A percentile compares a stretch with the other conserved stretches of the same genome.
Evolutionary conservation across 1,140 invertebrate genomes (phyloP).

Genomic region (Drepana arcuata): DNA sequence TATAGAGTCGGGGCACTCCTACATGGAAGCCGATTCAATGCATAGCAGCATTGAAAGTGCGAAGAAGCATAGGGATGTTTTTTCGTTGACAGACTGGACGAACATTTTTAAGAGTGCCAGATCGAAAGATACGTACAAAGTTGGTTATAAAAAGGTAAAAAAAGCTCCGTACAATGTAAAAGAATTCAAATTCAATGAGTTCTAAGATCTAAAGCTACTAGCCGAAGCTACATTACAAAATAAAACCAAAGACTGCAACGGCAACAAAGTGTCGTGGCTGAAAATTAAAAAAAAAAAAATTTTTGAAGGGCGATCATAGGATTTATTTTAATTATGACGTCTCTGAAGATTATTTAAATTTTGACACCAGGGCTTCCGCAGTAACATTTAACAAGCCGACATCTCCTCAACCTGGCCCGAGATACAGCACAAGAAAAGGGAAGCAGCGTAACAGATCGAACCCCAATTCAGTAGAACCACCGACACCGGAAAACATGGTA

Average conservation of each 20-base stretch:
- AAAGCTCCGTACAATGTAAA: too few relatives aligned
- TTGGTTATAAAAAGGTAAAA: too few relatives aligned
- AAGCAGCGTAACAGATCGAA: too few relatives aligned
- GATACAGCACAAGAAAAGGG: background rate
- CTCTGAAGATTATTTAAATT: background rate
- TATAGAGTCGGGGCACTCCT: slow-evolving; percentile 12
- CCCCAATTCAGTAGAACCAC: too few relatives aligned
- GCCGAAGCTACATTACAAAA: background rate
- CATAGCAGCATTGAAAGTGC: slow-evolving; percentile 8
- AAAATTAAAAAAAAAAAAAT: slow-evolving; percentile 1
- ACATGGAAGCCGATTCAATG: slow-evolving; percentile 10
- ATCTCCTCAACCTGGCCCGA: background rate
- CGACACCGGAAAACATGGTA: too few relatives aligned
- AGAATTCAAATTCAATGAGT: too few relatives aligned
- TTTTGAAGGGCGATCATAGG: background rate
- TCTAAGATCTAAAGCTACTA: slow-evolving; percentile 7
- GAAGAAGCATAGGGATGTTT: slow-evolving; percentile 8
- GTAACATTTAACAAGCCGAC: background rate
- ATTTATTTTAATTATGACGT: slow-evolving; percentile 1
- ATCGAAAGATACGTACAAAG: too few relatives aligned
- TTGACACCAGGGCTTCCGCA: background rate
- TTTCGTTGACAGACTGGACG: too few relatives aligned
- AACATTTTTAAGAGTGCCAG: too few relatives aligned
- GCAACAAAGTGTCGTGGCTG: background rate
- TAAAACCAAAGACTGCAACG: slow-evolving; percentile 4